Conservation (phyloP, 2,888 invertebrate species). For the Toxonevra muliebris region DNA sequence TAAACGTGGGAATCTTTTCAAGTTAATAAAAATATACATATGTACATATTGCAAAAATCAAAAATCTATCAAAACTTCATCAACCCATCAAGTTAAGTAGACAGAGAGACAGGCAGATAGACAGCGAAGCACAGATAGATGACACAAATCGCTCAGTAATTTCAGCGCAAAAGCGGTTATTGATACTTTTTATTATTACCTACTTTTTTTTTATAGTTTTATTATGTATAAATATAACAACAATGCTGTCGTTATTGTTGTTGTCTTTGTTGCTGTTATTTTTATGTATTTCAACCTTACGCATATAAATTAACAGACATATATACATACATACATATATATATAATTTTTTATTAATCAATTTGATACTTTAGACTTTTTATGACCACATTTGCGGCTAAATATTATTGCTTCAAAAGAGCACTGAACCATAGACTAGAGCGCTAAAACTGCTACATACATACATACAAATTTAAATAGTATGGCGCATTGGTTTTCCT, state of each 20-base stretch:
- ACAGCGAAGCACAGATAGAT: neutral
- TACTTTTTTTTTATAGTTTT: constrained; percentile 24
- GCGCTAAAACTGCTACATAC: too few relatives aligned
- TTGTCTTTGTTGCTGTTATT: neutral
- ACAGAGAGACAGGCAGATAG: neutral
- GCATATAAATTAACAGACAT: too few relatives aligned
- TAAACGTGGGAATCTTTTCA: neutral
- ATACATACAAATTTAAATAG: constrained; percentile 16
- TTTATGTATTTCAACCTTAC: too few relatives aligned
- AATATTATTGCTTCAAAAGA: too few relatives aligned
- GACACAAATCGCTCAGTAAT: constrained; percentile 7
- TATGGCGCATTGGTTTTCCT: constrained; percentile 25
- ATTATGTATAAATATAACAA: constrained; percentile 21
- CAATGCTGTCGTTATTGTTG: neutral
- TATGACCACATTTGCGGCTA: constrained; percentile 12
- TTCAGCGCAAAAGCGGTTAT: constrained; percentile 13
- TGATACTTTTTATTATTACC: constrained; percentile 24
- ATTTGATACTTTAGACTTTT: constrained; percentile 26
- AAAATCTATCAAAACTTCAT: neutral
- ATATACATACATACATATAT: too few relatives aligned
- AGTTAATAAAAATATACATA: neutral
- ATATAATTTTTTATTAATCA: constrained; percentile 24
- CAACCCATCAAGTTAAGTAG: neutral
- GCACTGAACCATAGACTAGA: constrained; percentile 6
- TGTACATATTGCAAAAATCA: neutral